These are phyloP conservation scores for Lapara coniferarum DNA, from an alignment of 2,888 invertebrate genomes.

Conservation along the genomic window DNA sequence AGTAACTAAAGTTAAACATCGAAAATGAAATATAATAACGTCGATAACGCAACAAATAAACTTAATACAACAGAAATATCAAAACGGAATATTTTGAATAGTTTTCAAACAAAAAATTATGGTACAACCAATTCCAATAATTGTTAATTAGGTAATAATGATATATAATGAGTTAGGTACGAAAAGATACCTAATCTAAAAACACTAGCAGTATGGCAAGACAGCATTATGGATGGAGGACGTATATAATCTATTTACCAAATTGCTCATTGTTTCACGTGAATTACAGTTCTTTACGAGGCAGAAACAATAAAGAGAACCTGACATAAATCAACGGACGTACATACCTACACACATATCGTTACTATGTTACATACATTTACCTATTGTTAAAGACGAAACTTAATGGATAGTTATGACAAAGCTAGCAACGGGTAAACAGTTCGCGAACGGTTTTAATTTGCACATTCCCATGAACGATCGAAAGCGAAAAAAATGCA, in stretches of 20 bases:
- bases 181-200: constrained; percentile 68
- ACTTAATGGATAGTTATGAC: constrained; percentile 58
- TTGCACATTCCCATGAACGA: constrained; percentile 67
- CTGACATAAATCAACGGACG: constrained; percentile 76
- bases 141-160: constrained; percentile 22
- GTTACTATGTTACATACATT: constrained; percentile 66
- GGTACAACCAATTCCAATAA: constrained; percentile 27
- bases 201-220: constrained; percentile 81
- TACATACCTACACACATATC: constrained; percentile 64
- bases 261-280: constrained; percentile 81
- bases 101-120: constrained; percentile 34
- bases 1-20: constrained; percentile 44
- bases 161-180: constrained; percentile 53
- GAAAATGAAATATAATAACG: constrained; percentile 46
- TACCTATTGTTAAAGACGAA: constrained; percentile 66
- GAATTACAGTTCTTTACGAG: constrained; percentile 78
- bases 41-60: constrained; percentile 53
- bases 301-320: constrained; percentile 78
- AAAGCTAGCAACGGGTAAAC: constrained; percentile 46
- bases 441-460: constrained; percentile 48
- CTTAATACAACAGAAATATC: constrained; percentile 46
- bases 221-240: constrained; percentile 80
- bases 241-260: constrained; percentile 80
- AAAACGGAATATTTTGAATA: constrained; percentile 36
- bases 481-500: constrained; percentile 53